Percentiles rank a stretch among this genome's conserved stretches.
Evolutionary conservation across 1,140 invertebrate genomes (phyloP).

Genomic region (Drosophila varians): DNA sequence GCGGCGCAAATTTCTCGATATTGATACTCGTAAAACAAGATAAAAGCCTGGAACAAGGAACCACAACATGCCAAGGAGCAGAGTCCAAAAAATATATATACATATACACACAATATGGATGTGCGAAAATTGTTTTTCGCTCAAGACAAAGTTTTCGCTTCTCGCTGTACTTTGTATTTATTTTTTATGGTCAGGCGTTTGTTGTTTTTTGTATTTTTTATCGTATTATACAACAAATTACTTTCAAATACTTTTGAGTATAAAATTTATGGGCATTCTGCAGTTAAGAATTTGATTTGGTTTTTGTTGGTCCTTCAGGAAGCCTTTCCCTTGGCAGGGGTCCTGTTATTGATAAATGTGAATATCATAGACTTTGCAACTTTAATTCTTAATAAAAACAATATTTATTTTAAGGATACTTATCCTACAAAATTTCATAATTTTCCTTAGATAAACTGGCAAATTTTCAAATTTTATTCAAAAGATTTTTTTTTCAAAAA

Average conservation of each 20-base stretch:
- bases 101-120: slow-evolving; percentile 9
- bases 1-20: slow-evolving; percentile 44
- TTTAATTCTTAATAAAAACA: not conserved
- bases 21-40: slow-evolving; percentile 65
- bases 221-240: slow-evolving; percentile 66
- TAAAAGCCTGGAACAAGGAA: slow-evolving; percentile 47
- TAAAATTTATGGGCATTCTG: slow-evolving; percentile 57
- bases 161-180: slow-evolving; percentile 42
- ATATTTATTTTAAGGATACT: not conserved
- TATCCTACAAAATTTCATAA: not conserved
- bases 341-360: slow-evolving; percentile 1
- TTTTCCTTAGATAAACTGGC: too few species aligned
- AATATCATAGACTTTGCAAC: slow-evolving; percentile 5
- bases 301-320: slow-evolving; percentile 4
- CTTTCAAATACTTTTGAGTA: slow-evolving; percentile 68
- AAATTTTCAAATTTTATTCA: too few species aligned
- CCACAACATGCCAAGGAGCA: slow-evolving; percentile 13
- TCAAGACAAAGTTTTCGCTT: slow-evolving; percentile 57
- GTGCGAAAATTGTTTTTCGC: slow-evolving; percentile 62
- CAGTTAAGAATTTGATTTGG: slow-evolving; percentile 45
- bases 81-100: not conserved
- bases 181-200: slow-evolving; percentile 55
- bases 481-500: too few species aligned
- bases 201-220: slow-evolving; percentile 36
- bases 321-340: not conserved